These are phyloP conservation scores for Gymnocypris eckloni DNA, from an alignment of 2,797 vertebrate species.

Conservation along the genomic window DNA sequence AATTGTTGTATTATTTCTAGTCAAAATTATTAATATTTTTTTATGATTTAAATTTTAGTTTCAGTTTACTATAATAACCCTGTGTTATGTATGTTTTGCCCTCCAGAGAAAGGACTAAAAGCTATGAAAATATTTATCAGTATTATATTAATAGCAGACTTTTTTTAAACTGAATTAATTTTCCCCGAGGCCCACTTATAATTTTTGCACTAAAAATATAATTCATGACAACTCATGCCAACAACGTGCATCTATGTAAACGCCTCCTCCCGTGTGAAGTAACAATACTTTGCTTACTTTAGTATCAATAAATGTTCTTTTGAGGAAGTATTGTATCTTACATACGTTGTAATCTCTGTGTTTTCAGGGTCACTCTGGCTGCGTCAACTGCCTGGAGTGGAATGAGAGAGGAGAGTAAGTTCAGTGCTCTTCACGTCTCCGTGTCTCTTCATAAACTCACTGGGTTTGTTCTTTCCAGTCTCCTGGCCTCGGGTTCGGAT, in stretches of 20 bases:
- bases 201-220: background rate
- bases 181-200: background rate
- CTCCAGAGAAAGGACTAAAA: no score
- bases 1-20: no score
- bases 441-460: background rate
- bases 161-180: background rate
- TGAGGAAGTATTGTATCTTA: background rate
- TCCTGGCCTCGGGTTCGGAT: conserved; percentile 97
- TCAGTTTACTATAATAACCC: no score
- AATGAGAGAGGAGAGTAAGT: conserved; percentile 99
- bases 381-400: conserved; percentile 99
- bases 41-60: no score
- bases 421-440: background rate
- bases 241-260: background rate
- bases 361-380: conserved; percentile 95
- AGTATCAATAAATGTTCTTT: background rate
- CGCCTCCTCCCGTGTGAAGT: background rate
- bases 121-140: no score
- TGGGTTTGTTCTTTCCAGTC: conserved; percentile 70
- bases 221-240: background rate
- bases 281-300: background rate
- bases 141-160: no score
- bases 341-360: conserved; percentile 32
- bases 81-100: no score
- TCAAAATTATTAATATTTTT: no score